Conservation (phyloP, 2,797 vertebrate genomes). For the Diglossa cyanea region DNA sequence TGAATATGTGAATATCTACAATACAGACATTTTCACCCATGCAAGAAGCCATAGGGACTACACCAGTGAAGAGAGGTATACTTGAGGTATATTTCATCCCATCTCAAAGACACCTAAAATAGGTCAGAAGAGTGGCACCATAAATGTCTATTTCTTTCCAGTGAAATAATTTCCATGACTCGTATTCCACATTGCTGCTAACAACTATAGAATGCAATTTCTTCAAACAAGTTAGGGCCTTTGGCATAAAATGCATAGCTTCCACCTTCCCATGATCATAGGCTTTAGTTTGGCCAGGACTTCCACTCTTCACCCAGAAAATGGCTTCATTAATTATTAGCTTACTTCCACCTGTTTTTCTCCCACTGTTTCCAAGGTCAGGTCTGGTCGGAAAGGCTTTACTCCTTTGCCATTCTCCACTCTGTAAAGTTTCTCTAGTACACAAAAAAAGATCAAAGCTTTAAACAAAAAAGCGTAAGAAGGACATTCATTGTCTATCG, state of each 20-base stretch:
- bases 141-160: background rate
- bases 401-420: slow-evolving; percentile 75
- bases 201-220: background rate
- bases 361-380: slow-evolving; percentile 82
- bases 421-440: slow-evolving; percentile 88
- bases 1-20: background rate
- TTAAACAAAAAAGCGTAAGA: background rate
- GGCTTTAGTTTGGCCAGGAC: background rate
- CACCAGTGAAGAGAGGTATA: background rate
- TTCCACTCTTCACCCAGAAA: background rate
- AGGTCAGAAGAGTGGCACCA: background rate
- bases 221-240: background rate
- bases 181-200: background rate
- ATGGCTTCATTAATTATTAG: slow-evolving; percentile 24
- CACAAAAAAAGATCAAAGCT: background rate
- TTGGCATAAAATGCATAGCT: background rate
- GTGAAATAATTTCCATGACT: background rate
- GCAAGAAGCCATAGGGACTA: background rate
- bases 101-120: background rate
- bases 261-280: background rate
- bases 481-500: background rate
- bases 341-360: slow-evolving; percentile 87
- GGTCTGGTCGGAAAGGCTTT: slow-evolving; percentile 87
- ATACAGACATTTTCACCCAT: background rate
- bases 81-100: background rate